Conservation (phyloP, 2,888 invertebrate species). For the Thymelicus sylvestris region DNA sequence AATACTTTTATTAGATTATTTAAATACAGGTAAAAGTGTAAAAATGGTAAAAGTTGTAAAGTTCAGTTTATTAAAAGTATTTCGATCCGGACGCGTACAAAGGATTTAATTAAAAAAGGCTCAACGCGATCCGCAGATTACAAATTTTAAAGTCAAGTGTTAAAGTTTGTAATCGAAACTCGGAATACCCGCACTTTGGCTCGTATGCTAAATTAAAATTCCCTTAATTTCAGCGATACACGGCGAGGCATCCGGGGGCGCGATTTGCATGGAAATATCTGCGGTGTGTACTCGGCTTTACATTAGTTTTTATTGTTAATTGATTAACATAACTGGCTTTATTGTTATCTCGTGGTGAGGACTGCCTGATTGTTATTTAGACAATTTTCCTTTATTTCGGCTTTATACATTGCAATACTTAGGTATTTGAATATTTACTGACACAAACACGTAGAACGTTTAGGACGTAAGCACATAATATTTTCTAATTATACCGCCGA, state of each 20-base stretch:
- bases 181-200: constrained; percentile 25
- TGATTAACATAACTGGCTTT: constrained; percentile 40
- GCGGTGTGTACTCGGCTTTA: constrained; percentile 41
- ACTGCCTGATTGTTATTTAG: background rate
- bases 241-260: constrained; percentile 42
- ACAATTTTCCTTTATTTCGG: too few species aligned
- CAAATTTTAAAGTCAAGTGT: constrained; percentile 33
- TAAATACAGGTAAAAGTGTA: too few species aligned
- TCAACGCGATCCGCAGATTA: constrained; percentile 23
- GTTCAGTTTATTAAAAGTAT: constrained; percentile 5
- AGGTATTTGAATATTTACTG: too few species aligned
- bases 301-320: constrained; percentile 45
- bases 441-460: too few species aligned
- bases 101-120: constrained; percentile 34
- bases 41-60: background rate
- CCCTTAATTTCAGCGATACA: constrained; percentile 42
- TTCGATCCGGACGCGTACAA: constrained; percentile 7
- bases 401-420: too few species aligned
- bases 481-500: too few species aligned
- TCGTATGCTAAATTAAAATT: constrained; percentile 44
- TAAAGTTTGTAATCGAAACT: constrained; percentile 35
- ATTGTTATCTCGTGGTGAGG: constrained; percentile 8
- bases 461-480: too few species aligned
- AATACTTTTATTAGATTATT: too few species aligned
- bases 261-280: constrained; percentile 49